phyloP scores from a whole-genome alignment of 2,113 vertebrate species.

The Madoqua kirkii region DNA sequence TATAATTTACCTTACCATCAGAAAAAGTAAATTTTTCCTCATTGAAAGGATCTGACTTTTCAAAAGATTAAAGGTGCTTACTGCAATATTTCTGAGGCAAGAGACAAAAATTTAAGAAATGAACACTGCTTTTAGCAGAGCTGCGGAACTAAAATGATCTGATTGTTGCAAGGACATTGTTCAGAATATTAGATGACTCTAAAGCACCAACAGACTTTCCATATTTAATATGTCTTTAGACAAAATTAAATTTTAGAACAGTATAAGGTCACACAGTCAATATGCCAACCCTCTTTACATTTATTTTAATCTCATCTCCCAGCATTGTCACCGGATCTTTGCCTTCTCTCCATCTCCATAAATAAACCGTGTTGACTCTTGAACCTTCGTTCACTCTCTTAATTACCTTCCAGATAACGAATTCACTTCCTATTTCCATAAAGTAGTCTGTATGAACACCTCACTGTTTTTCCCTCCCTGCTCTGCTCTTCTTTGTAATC shows the following conservation, averaged over 20 bases:
- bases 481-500: background rate
- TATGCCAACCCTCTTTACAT: conserved; percentile 13
- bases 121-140: conserved; percentile 24
- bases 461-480: background rate
- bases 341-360: background rate
- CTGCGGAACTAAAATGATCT: background rate
- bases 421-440: background rate
- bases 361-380: conserved; percentile 6
- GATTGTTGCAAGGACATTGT: conserved; percentile 39
- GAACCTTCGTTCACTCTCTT: background rate
- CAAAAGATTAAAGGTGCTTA: conserved; percentile 39
- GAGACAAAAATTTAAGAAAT: background rate
- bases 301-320: conserved; percentile 55
- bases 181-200: conserved; percentile 41
- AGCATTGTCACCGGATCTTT: background rate
- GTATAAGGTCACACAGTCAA: conserved; percentile 52
- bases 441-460: background rate
- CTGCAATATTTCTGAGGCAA: conserved; percentile 31
- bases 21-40: conserved; percentile 30
- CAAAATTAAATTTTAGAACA: conserved; percentile 60
- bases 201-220: conserved; percentile 29
- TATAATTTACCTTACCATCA: background rate
- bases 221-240: conserved; percentile 57
- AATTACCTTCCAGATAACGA: background rate
- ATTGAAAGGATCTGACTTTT: conserved; percentile 39